phyloP scores from a whole-genome alignment of 2,113 vertebrate genomes.

The Asarcornis scutulata region DNA sequence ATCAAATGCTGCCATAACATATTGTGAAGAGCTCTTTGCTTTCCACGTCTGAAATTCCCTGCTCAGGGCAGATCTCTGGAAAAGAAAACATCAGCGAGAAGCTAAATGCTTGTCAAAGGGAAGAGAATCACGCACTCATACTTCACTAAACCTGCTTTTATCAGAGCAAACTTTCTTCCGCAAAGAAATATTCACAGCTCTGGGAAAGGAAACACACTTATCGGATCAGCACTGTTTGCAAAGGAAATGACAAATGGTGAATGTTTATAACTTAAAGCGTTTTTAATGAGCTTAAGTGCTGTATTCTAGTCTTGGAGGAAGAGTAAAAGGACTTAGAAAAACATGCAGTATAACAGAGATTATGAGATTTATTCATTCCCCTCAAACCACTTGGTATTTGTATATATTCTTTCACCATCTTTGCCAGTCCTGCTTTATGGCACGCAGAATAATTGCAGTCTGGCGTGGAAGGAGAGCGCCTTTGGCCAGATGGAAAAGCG shows the following conservation, averaged over 20 bases:
- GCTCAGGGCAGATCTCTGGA: neutral
- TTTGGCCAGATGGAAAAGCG: neutral
- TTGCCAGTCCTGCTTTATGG: neutral
- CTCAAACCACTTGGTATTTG: neutral
- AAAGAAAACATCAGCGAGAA: conserved; percentile 28
- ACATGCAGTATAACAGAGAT: conserved; percentile 15
- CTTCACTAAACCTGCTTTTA: conserved; percentile 22
- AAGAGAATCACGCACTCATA: neutral
- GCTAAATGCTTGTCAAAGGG: neutral
- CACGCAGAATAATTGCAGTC: conserved; percentile 22
- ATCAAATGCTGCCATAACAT: neutral
- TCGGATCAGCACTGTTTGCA: conserved; percentile 48
- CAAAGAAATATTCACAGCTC: neutral
- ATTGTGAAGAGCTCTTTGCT: neutral
- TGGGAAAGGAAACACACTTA: conserved; percentile 66
- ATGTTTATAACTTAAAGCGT: conserved; percentile 42
- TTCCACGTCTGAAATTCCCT: conserved; percentile 14
- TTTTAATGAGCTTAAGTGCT: conserved; percentile 40
- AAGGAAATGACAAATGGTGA: conserved; percentile 60
- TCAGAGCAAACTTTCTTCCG: conserved; percentile 28
- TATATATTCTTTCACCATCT: neutral
- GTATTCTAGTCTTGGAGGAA: neutral
- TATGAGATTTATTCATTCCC: neutral
- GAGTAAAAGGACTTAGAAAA: conserved; percentile 39
- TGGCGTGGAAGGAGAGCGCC: neutral